Conservation (phyloP, 2,797 vertebrate species). For the Sciurus vulgaris region DNA sequence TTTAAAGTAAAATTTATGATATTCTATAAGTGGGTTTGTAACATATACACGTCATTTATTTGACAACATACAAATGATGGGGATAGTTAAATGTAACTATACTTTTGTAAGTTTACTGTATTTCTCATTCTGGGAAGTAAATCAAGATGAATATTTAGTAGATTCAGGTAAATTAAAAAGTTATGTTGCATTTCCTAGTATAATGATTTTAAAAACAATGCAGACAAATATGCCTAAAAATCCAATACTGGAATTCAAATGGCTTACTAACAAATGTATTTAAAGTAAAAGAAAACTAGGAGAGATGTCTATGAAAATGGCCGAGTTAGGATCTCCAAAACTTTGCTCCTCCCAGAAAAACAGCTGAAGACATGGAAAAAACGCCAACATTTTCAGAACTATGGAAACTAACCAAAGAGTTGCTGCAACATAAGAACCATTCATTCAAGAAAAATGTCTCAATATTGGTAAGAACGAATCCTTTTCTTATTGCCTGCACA, state of each 20-base stretch:
- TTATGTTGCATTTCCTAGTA: background rate
- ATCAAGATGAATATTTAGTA: background rate
- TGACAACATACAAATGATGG: background rate
- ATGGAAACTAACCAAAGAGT: background rate
- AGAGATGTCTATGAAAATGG: background rate
- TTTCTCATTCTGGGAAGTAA: slow-evolving; percentile 6
- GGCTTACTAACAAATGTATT: background rate
- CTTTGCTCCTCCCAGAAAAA: background rate
- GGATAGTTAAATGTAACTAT: background rate
- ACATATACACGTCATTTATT: background rate
- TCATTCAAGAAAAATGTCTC: slow-evolving; percentile 13
- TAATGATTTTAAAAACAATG: background rate
- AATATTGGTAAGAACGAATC: background rate
- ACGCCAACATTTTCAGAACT: background rate
- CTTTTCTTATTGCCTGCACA: background rate
- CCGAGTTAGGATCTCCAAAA: background rate
- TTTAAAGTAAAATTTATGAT: background rate
- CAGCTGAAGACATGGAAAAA: background rate
- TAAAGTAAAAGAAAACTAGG: background rate
- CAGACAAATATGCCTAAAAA: background rate
- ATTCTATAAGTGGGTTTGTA: background rate
- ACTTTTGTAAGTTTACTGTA: background rate
- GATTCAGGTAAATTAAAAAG: background rate
- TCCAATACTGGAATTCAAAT: background rate
- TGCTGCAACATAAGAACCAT: background rate